phyloP scores from a whole-genome alignment of 2,113 vertebrate species.

The Piliocolobus tephrosceles region DNA sequence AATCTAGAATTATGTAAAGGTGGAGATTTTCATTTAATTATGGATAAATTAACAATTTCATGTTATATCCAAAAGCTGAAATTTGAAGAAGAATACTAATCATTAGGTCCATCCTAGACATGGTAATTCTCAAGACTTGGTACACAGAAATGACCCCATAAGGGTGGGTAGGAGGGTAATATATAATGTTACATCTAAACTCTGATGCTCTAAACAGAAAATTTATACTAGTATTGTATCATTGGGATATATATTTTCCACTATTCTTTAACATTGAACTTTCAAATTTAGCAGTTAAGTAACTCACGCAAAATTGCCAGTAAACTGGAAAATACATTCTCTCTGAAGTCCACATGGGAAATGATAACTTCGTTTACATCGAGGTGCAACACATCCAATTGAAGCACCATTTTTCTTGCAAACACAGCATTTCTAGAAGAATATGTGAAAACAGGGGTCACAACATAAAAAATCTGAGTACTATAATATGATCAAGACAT shows the following conservation, averaged over 20 bases:
- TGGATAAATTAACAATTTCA: background rate
- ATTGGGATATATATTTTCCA: background rate
- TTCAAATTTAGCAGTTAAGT: constrained; percentile 30
- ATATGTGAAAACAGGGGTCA: constrained; percentile 32
- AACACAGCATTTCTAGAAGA: constrained; percentile 87
- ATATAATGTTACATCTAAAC: background rate
- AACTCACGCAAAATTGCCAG: constrained; percentile 92
- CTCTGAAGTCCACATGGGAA: constrained; percentile 91
- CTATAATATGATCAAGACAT: background rate
- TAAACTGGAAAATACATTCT: constrained; percentile 94
- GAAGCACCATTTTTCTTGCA: constrained; percentile 94
- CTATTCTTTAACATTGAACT: background rate
- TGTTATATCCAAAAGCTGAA: background rate
- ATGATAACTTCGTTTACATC: constrained; percentile 93
- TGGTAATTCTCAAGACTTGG: background rate
- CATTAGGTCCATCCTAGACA: background rate
- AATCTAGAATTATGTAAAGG: constrained; percentile 23
- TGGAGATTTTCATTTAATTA: background rate
- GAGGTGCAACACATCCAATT: constrained; percentile 90
- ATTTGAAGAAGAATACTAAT: background rate
- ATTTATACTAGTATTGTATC: constrained; percentile 7
- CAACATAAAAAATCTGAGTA: constrained; percentile 32
- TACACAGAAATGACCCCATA: background rate
- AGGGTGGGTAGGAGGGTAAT: too few species aligned
- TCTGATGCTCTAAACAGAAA: constrained; percentile 32